Base-by-base conservation (phyloP, 2,797 vertebrate genomes). In the Xyrichtys novacula region DNA sequence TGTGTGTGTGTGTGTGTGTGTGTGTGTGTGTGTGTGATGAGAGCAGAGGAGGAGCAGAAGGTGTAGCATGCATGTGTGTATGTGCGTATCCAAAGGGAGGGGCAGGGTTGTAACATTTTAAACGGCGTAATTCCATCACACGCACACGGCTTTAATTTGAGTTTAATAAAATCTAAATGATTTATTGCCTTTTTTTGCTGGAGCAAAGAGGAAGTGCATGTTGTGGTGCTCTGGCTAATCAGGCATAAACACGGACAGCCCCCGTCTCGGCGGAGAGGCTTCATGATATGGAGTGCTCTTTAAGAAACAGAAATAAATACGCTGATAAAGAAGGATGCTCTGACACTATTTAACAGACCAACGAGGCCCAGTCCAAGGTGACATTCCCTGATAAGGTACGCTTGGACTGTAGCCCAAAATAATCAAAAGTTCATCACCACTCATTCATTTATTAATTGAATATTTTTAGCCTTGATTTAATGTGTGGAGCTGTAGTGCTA, bases 361-460 rank as follows among this genome's bases (percentile, higher is more conserved):
- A 70, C 87, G 85, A 91, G 93, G 89, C 85, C 87, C 65, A 72
- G 84, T 89, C 90, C 93, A 95, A 94, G 93, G 94, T 95, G 93
- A 94, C 91, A 88, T 85, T 90, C 84, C 78, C 87, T 88, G 93
- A 94, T 94, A 95, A 93, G 92, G 92, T 92, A 65, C 84, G 89
- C 81, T 93, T 94, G 93, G 93, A 94, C 89, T 71, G 68, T 59
- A 67, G 91, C 93, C 93, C 91, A 90, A 93, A 93, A 93, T 91
- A 94, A 94, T 94, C 93, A 91, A 90, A 90, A 94, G 93, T 94
- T 94, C 93, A 94, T 94, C 93, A 89, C 87, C 89, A 89, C 85
- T 93, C 87, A 87, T 92, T 93, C 91, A 91, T 93, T 93, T 92
- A 94, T 94, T 94, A 95, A 94, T 94, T 94, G 92, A 94, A 94